Percentiles rank a stretch among this genome's conserved stretches.
Evolutionary conservation across 1,140 invertebrate genomes (phyloP).

Genomic region (Drosophila orosa): DNA sequence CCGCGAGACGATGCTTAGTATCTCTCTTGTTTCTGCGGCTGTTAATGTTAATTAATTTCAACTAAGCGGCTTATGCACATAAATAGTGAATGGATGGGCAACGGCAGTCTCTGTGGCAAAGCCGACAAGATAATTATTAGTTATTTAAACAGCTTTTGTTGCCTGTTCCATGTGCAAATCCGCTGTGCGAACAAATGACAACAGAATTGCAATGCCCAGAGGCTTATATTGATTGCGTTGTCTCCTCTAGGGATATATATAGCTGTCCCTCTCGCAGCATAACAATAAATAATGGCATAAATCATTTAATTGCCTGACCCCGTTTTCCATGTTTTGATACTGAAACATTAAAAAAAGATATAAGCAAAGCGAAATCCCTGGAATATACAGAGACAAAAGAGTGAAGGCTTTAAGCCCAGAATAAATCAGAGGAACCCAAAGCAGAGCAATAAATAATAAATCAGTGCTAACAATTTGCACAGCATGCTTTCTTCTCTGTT

Average conservation of each 20-base stretch:
- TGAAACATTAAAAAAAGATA: constrained; percentile 17
- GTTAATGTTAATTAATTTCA: constrained; percentile 81
- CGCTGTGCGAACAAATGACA: constrained; percentile 55
- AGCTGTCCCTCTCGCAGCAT: background rate
- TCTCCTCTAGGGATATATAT: background rate
- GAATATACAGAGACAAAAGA: constrained; percentile 54
- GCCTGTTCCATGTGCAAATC: constrained; percentile 71
- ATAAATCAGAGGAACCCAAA: constrained; percentile 71
- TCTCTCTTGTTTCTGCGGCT: constrained; percentile 39
- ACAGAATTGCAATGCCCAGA: constrained; percentile 53
- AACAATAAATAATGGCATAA: constrained; percentile 57
- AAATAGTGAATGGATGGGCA: constrained; percentile 65
- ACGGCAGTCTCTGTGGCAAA: constrained; percentile 32
- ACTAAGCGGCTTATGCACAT: constrained; percentile 77
- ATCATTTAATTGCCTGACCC: constrained; percentile 66
- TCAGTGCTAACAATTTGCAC: constrained; percentile 73
- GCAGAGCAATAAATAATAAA: constrained; percentile 79
- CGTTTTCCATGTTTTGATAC: constrained; percentile 44
- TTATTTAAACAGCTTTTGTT: constrained; percentile 79
- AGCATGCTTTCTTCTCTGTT: constrained; percentile 18
- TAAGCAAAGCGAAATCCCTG: constrained; percentile 13
- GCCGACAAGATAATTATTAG: constrained; percentile 80
- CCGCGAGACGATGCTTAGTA: constrained; percentile 40
- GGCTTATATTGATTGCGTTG: constrained; percentile 60
- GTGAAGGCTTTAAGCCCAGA: constrained; percentile 27